These are phyloP conservation scores for Alethe diademata DNA, from an alignment of 2,113 vertebrate species.

Conservation along the genomic window DNA sequence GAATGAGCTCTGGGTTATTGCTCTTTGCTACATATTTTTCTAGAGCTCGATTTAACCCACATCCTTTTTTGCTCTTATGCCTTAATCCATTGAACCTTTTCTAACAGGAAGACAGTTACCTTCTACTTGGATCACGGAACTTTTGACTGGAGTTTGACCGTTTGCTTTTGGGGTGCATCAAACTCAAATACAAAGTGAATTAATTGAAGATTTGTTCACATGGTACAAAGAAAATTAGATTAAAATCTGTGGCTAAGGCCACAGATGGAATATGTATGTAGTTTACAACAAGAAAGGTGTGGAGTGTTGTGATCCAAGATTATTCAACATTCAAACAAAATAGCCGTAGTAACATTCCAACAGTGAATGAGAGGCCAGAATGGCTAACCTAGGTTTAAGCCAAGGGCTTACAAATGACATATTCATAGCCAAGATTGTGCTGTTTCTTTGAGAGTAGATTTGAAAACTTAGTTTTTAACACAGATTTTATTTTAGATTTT, in stretches of 20 bases:
- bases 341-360: background rate
- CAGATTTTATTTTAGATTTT: background rate
- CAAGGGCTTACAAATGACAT: background rate
- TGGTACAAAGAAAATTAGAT: background rate
- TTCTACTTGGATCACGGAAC: background rate
- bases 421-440: background rate
- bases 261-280: background rate
- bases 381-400: background rate
- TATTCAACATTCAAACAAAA: background rate
- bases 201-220: background rate
- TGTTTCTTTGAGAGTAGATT: background rate
- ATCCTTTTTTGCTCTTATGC: background rate
- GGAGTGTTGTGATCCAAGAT: background rate
- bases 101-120: background rate
- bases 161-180: background rate
- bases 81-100: background rate
- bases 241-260: background rate
- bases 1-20: background rate
- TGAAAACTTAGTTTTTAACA: background rate
- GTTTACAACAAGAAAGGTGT: background rate
- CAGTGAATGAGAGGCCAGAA: background rate
- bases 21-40: background rate
- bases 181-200: background rate
- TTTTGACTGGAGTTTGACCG: background rate
- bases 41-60: background rate